Conservation (phyloP, 2,888 invertebrate species). For the Ophion costatus region DNA sequence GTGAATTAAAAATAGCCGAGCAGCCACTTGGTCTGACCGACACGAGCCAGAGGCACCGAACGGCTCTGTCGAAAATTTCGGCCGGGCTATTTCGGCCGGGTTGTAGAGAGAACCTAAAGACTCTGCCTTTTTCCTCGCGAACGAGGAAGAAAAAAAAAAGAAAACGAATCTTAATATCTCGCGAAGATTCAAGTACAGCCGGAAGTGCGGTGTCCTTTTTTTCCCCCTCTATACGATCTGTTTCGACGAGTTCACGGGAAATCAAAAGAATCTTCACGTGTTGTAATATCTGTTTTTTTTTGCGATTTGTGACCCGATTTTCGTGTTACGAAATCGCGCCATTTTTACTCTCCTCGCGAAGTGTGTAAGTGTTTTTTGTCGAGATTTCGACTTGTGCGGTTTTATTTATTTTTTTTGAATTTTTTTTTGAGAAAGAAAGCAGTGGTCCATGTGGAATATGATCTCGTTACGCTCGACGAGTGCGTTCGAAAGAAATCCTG, state of each 20-base stretch:
- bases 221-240: not conserved
- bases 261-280: not conserved
- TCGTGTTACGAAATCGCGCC: slow-evolving; percentile 38
- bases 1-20: slow-evolving; percentile 75
- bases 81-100: slow-evolving; percentile 70
- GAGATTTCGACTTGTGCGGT: not conserved
- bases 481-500: too few relatives aligned
- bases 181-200: not conserved
- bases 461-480: too few relatives aligned
- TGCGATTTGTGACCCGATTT: not conserved
- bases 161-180: not conserved
- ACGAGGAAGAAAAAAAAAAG: slow-evolving; percentile 26
- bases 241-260: slow-evolving; percentile 4
- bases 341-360: slow-evolving; percentile 4
- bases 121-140: slow-evolving; percentile 46
- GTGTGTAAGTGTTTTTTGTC: slow-evolving; percentile 23
- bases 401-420: not conserved
- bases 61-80: slow-evolving; percentile 77
- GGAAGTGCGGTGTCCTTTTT: not conserved
- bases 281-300: slow-evolving; percentile 1
- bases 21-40: slow-evolving; percentile 74
- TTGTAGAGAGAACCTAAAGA: slow-evolving; percentile 62
- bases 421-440: not conserved
- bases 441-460: not conserved
- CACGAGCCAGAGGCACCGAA: slow-evolving; percentile 73